phyloP scores from a whole-genome alignment of 2,113 vertebrate genomes.

The Gobio gobio region DNA sequence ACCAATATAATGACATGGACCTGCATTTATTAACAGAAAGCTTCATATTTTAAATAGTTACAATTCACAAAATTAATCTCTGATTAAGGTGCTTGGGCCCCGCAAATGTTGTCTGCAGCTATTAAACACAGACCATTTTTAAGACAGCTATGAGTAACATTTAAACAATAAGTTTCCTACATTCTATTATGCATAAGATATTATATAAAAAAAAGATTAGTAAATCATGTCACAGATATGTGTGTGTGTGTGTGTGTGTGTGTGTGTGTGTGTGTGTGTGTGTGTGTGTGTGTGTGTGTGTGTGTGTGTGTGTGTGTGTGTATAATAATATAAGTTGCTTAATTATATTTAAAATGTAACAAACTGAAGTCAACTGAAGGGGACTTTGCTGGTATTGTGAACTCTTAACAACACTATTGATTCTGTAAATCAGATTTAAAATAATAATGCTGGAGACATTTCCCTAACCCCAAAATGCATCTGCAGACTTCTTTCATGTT shows the following conservation, averaged over 20 bases:
- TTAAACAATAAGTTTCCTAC: not conserved
- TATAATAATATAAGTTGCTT: too few relatives aligned
- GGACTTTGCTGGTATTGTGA: not conserved
- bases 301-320: too few relatives aligned
- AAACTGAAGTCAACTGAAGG: not conserved
- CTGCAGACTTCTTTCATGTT: not conserved
- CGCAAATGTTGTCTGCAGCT: not conserved
- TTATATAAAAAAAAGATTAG: not conserved
- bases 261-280: too few relatives aligned
- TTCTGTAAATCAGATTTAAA: not conserved
- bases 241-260: too few relatives aligned
- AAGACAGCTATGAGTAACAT: conserved; percentile 16
- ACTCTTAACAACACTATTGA: not conserved
- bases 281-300: too few relatives aligned
- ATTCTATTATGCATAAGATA: not conserved
- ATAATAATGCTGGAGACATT: not conserved
- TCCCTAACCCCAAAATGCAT: not conserved
- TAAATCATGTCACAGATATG: not conserved
- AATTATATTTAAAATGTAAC: not conserved
- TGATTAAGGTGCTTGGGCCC: conserved; percentile 14
- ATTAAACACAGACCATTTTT: not conserved
- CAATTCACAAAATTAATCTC: not conserved
- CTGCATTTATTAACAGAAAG: not conserved
- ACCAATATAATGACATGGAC: not conserved
- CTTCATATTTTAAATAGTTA: not conserved